Evolutionary conservation across 2,113 vertebrate genomes (phyloP), one percentile per base, ranked within the genome.

Genomic region (Noctilio leporinus): DNA sequence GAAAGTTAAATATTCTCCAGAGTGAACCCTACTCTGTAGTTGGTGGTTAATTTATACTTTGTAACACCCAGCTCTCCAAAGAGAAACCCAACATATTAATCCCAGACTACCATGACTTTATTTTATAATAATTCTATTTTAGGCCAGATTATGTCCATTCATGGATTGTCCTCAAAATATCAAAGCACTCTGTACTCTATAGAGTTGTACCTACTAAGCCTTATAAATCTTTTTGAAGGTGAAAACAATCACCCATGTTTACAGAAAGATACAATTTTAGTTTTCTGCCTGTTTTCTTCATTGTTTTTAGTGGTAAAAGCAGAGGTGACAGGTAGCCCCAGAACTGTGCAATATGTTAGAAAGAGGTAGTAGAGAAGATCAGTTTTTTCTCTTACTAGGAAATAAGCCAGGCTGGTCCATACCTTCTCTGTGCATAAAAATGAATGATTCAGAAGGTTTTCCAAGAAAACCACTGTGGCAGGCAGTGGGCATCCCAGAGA

Each of bases 101-200:
- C 38, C 45, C 7, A 65, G 69, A 47, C 22, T 59, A 28, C 45
- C 7, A 5, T 35, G 16, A 49, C 38, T 43, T 75, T 82, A 84
- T 72, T 89, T 94, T 65, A 83, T n/a, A 65, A 72, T 33, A 87
- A 70, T 75, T 69, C 45, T n/a, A 95, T 51, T 51, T 93, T 38
- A 92, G 53, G 15, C 19, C 38, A 47, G n/a, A 87, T 40, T 57
- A 80, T 93, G 35, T 26, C 3, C 17, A 69, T 7, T 75, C 17
- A 14, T 0, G 12, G 47, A 16, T 86, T 47, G 30, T 59, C 72
- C 59, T 72, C 82, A 65, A 83, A 94, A 92, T 69, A 53, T 47
- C 9, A 47, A 77, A 53, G 62, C 4, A 11, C 28, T 65, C 86
- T 87, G 67, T 5, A 94, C 24, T 65, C 83, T 85, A 69, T 4